Base-by-base conservation (phyloP, 2,113 vertebrate genomes). In the Etia nguti region DNA sequence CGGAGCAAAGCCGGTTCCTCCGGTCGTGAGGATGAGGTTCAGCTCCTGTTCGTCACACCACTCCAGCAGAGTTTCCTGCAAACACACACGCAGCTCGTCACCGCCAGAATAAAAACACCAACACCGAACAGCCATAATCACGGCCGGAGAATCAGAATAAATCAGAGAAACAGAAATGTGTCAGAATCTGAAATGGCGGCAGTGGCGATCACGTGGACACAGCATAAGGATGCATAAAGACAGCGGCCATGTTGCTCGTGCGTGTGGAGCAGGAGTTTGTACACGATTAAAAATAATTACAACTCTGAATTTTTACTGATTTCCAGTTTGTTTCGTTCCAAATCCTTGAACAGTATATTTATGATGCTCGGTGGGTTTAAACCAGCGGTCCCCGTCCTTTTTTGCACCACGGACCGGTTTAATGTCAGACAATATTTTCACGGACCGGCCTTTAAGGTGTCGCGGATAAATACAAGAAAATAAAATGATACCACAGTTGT, bases 21-120 rank as follows among this genome's bases (percentile, higher is more conserved):
- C 99, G 22, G 99, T 99, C 59, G 99, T 99, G 94, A 99, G 96
- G 94, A 99, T 98, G 92, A 99, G 98, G 95, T 99, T 99, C 89
- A 99, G 97, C 93, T 99, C 98, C 90, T 98, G 98, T 84, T 99
- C 98, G 92, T 99, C 99, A 81, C 99, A 99, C 99, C 98, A 99
- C 94, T 99, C 98, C 96, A 99, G 92, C 82, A 99, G 96, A 24
- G 98, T 99, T 86, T 99, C 99, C 99, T 99, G 86, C 16, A 80
- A 24, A 83, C 20, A 91, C 12, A 90, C 10, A 7, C 95, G 94
- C 82, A 81, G 41, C 13, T 73, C 5, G 5, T 26, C 29, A 62
- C 18, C 18, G 4, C 60, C 31, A 65, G 11, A 36, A 0, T 65
- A 65, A 65, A 68, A 41, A 3, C 34, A 41, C 38, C 15, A 11